A percentile compares a stretch with the other conserved stretches of the same genome.
Conservation (phyloP, 2,888 invertebrate genomes). For the Nephrocerus scutellatus region DNA sequence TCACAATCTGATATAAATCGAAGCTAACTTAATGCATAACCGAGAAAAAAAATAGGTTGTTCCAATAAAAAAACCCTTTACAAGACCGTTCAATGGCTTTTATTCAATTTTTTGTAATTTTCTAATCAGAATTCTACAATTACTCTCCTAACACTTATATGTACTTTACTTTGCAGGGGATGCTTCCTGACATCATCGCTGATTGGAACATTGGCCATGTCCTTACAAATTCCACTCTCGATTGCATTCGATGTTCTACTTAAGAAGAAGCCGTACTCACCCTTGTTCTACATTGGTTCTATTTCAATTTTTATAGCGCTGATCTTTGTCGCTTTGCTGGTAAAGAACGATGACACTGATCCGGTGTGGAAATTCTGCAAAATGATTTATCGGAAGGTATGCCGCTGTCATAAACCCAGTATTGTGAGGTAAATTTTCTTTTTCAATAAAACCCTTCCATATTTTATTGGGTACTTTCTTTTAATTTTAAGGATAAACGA, state of each 20-base stretch:
- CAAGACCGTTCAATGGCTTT: no score
- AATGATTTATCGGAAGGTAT: constrained; percentile 42
- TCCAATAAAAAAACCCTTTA: no score
- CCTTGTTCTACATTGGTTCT: constrained; percentile 69
- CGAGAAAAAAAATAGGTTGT: no score
- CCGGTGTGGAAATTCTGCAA: constrained; percentile 56
- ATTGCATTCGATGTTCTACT: constrained; percentile 76
- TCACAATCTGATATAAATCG: no score
- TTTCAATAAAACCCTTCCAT: background rate
- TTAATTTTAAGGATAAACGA: constrained; percentile 48
- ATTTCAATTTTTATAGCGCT: constrained; percentile 62
- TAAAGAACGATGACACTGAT: constrained; percentile 77
- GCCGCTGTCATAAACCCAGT: constrained; percentile 39
- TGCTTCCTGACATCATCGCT: constrained; percentile 87
- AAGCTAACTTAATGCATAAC: no score
- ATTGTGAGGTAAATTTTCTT: constrained; percentile 38
- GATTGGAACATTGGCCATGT: constrained; percentile 79
- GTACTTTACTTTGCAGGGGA: constrained; percentile 58
- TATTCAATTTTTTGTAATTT: no score
- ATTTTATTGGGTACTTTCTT: background rate
- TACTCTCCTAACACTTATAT: constrained; percentile 1
- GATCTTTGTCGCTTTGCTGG: constrained; percentile 57
- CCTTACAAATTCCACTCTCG: constrained; percentile 81
- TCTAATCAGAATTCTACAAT: no score
- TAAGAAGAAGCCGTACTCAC: constrained; percentile 60